Percentiles rank a stretch among this genome's conserved stretches.
phyloP scores from a whole-genome alignment of 2,888 invertebrate genomes.

The Perizoma flavofasciatum region DNA sequence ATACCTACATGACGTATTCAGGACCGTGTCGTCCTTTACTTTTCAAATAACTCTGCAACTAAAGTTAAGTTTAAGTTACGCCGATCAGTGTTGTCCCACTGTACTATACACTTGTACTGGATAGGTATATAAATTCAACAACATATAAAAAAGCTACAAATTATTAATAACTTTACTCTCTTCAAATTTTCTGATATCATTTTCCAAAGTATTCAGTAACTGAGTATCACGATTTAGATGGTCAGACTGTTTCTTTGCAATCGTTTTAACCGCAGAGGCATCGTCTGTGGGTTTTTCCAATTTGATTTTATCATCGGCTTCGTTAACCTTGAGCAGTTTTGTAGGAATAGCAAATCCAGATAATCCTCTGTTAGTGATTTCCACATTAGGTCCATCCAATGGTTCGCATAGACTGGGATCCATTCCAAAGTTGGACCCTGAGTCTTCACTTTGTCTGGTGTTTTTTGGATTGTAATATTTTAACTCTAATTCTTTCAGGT shows the following conservation, averaged over 20 bases:
- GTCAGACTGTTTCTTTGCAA: slow-evolving; percentile 23
- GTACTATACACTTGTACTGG: too few species aligned
- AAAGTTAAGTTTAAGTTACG: too few species aligned
- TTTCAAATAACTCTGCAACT: too few species aligned
- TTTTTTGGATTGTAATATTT: slow-evolving; percentile 62
- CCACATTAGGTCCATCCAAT: slow-evolving; percentile 64
- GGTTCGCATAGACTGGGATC: slow-evolving; percentile 61
- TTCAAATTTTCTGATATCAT: slow-evolving; percentile 49
- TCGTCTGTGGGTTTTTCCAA: slow-evolving; percentile 6
- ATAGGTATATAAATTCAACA: too few species aligned
- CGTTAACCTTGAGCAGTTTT: slow-evolving; percentile 47
- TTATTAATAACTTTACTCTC: slow-evolving; percentile 2
- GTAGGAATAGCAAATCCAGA: slow-evolving; percentile 71
- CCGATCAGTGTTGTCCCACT: too few species aligned
- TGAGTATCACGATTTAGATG: slow-evolving; percentile 5
- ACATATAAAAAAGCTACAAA: not conserved
- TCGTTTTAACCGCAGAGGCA: slow-evolving; percentile 12
- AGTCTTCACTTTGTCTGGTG: slow-evolving; percentile 53
- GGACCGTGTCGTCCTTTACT: too few species aligned
- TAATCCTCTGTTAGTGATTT: slow-evolving; percentile 71
- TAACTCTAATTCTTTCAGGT: slow-evolving; percentile 65
- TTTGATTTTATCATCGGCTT: slow-evolving; percentile 35
- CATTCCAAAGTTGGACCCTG: slow-evolving; percentile 45
- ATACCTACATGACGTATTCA: too few species aligned
- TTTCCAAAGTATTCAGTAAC: slow-evolving; percentile 43